These are phyloP conservation scores for Tympanuchus pallidicinctus DNA, from an alignment of 2,113 vertebrate genomes.

Conservation along the genomic window DNA sequence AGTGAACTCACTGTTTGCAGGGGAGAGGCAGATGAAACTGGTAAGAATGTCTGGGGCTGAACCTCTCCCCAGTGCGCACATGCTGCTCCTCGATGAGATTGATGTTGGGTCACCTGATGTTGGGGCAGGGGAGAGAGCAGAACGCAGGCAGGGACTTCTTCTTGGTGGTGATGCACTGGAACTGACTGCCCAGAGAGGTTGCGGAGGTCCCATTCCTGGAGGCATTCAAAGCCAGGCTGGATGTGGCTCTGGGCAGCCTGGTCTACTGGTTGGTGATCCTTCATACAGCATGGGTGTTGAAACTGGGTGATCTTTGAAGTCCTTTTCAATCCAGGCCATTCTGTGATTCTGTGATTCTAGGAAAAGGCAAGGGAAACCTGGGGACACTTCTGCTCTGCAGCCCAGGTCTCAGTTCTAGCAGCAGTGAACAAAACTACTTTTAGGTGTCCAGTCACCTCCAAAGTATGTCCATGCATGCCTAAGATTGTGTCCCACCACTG, in stretches of 20 bases:
- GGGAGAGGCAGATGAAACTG: not conserved
- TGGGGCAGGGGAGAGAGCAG: not conserved
- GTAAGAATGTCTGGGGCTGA: not conserved
- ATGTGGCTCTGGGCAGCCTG: too few species aligned
- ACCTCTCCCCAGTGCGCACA: not conserved
- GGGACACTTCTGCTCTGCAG: not conserved
- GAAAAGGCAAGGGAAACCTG: not conserved
- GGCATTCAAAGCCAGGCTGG: too few species aligned
- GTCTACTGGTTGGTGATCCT: too few species aligned
- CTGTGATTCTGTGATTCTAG: not conserved
- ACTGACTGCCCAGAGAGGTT: too few species aligned
- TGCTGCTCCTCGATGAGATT: not conserved
- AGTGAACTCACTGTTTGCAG: accelerated
- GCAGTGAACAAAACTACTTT: not conserved
- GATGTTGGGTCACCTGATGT: not conserved
- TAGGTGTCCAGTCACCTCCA: not conserved
- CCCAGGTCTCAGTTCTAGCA: accelerated
- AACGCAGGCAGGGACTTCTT: not conserved
- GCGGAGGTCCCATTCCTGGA: too few species aligned
- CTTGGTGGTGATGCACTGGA: too few species aligned
- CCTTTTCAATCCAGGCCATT: too few species aligned
- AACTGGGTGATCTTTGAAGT: too few species aligned
- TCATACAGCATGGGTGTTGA: too few species aligned
- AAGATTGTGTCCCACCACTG: not conserved
- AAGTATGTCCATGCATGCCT: not conserved